phyloP scores from a whole-genome alignment of 2,888 invertebrate species.

The Pediacus dermestoides region DNA sequence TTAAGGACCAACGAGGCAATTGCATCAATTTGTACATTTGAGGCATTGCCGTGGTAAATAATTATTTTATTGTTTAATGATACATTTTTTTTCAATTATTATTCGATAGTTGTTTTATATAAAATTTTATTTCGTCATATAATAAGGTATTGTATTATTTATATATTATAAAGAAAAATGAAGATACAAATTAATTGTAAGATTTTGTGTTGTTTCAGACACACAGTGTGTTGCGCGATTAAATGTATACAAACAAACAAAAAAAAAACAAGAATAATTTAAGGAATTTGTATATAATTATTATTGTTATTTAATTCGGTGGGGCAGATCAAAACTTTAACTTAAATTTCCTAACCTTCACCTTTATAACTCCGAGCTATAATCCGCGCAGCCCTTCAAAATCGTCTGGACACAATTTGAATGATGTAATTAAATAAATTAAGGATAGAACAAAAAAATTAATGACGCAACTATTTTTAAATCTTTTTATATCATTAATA shows the following conservation, averaged over 20 bases:
- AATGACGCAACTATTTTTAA: too few species aligned
- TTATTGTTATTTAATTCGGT: constrained; percentile 40
- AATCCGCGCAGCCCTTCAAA: too few species aligned
- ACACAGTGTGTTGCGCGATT: constrained; percentile 39
- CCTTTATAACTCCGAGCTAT: too few species aligned
- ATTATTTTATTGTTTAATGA: constrained; percentile 37
- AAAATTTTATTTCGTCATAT: constrained; percentile 43
- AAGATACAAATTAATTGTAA: constrained; percentile 41
- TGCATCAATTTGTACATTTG: constrained; percentile 34
- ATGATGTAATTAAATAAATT: too few species aligned
- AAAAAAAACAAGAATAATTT: constrained; percentile 35
- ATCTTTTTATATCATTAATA: too few species aligned
- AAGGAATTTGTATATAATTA: constrained; percentile 49
- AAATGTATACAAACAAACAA: constrained; percentile 42
- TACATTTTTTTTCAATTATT: constrained; percentile 30
- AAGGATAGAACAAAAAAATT: too few species aligned
- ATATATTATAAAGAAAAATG: constrained; percentile 20
- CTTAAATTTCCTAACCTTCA: too few species aligned
- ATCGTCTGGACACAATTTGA: too few species aligned
- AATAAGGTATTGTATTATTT: constrained; percentile 35
- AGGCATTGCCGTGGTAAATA: constrained; percentile 47
- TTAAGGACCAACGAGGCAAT: constrained; percentile 51
- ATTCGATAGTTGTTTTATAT: constrained; percentile 43
- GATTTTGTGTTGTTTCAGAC: constrained; percentile 42
- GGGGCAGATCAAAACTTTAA: constrained; percentile 29